Base-by-base conservation (phyloP, 2,888 invertebrate genomes). In the Morinoia aosen region DNA sequence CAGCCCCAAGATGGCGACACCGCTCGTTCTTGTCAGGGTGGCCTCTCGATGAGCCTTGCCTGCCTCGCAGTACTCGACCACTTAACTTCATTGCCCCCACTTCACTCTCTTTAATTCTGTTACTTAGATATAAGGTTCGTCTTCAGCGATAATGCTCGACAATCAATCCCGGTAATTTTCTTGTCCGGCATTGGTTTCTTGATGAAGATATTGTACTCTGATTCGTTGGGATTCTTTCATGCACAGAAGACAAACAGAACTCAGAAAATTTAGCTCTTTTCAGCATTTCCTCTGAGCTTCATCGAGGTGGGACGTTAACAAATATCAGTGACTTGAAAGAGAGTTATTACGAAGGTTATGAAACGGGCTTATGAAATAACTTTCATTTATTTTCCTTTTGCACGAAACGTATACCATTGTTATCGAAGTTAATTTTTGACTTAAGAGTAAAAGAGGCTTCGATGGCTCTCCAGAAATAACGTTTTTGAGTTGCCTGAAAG, bases 141-240 rank as follows among this genome's bases (percentile, higher is more conserved):
- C 93, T 93, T 93, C 93, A 93, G 25, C 57, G 57, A 39, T 93
- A 93, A 57, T 48, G 58, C 57, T 33, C 5, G n/a, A 48, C 93
- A 33, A 93, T 93, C 93, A 93, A 93, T 57, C 57, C 56, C 33
- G 57, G 93, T 57, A 93, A 57, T 93, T 93, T 93, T 93, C 57
- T 93, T 57, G 93, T 90, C 76, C 90, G 57, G 93, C 93, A 19
- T 39, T 33, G 7, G 40, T 48, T 90, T 40, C 48, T 90, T 90
- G 39, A 90, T 90, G 90, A 90, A 90, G 90, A 90, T 90, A 76
- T 76, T 76, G 76, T 76, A 33, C 76, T 76, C 76, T 16, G 33
- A 76, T 10, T 25, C 76, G 8, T 76, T 76, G 76, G 1, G 76
- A 25, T 76, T 76, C 76, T 76, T 76, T 76, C 76, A 10, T 10